A percentile compares a stretch with the other conserved stretches of the same genome.
These are phyloP conservation scores for Dissostichus mawsoni DNA, from an alignment of 2,113 vertebrate genomes.

Conservation along the genomic window DNA sequence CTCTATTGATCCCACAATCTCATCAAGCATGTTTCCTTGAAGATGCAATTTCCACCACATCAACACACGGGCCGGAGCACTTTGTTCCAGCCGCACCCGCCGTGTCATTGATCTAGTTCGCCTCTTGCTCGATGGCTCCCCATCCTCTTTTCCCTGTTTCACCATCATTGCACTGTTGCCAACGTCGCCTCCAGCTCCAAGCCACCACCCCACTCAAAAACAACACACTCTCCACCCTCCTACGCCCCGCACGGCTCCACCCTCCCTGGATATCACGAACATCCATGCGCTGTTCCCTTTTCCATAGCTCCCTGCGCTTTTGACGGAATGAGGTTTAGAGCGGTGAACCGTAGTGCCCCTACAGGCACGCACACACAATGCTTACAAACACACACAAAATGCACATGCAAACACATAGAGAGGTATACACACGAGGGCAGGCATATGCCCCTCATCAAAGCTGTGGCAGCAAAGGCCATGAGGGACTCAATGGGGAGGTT, in stretches of 20 bases:
- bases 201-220: constrained; percentile 18
- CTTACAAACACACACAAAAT: constrained; percentile 33
- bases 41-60: constrained; percentile 85
- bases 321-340: constrained; percentile 62
- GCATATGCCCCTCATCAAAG: constrained; percentile 62
- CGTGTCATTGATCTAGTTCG: constrained; percentile 77
- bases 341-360: constrained; percentile 47
- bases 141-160: constrained; percentile 30
- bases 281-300: constrained; percentile 46
- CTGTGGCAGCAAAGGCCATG: constrained; percentile 51
- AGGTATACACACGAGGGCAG: neutral
- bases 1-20: constrained; percentile 83
- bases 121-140: constrained; percentile 34
- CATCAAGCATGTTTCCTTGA: constrained; percentile 84
- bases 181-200: constrained; percentile 31
- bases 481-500: constrained; percentile 46
- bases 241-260: constrained; percentile 19
- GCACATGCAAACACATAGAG: constrained; percentile 19
- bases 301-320: constrained; percentile 39
- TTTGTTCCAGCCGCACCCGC: constrained; percentile 74
- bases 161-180: constrained; percentile 45
- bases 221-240: constrained; percentile 32
- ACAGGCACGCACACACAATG: neutral
- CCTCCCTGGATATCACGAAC: constrained; percentile 10
- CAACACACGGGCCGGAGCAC: constrained; percentile 71